Evolutionary conservation across 92 coral and sea anemone species (phyloP), one percentile per base, ranked within the genome.

Genomic region (Porites cylindrica): DNA sequence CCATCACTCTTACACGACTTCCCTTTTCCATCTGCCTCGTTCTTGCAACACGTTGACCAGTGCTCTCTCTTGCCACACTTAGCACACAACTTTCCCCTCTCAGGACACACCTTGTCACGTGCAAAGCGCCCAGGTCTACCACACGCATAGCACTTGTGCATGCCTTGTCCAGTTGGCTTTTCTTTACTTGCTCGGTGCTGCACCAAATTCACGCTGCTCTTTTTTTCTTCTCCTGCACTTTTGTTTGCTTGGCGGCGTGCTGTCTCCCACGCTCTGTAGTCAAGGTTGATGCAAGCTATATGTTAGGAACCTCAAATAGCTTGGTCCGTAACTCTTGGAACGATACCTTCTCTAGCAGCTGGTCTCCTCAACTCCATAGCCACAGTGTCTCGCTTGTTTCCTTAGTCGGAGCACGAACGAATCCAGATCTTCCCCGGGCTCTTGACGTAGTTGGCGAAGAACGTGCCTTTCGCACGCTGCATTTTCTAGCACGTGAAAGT

Each of bases 341-440:
- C 50, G 87, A 26, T 3, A 82, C 20, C 24, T 82, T 71, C 76
- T 82, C 80, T 24, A 82, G 59, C 70, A 72, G 47, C 79, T 70
- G 79, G 71, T 82, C 86, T 82, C 79, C 61, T 6, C 79, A 14
- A 69, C 53, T 11, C 79, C 79, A 82, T 82, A 82, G 18, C 79
- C 79, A 70, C 79, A 72, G 63, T 82, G 86, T 38, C 66, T 69
- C 71, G 71, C 60, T 70, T 82, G 86, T 82, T 82, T 82, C 1
- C 77, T 32, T 21, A 72, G 79, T 47, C 79, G 56, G 1, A 82
- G 77, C 56, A 71, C 70, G 53, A 71, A 71, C 16, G 24, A 71
- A 58, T 82, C 86, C 9, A 82, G 79, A 70, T 82, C 86, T 58
- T 82, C 86, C 56, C 79, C 58, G 24, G 77, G 79, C 54, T 82